Evolutionary conservation across 2,797 vertebrate species (phyloP).

Genomic region (Darevskia mixta): DNA sequence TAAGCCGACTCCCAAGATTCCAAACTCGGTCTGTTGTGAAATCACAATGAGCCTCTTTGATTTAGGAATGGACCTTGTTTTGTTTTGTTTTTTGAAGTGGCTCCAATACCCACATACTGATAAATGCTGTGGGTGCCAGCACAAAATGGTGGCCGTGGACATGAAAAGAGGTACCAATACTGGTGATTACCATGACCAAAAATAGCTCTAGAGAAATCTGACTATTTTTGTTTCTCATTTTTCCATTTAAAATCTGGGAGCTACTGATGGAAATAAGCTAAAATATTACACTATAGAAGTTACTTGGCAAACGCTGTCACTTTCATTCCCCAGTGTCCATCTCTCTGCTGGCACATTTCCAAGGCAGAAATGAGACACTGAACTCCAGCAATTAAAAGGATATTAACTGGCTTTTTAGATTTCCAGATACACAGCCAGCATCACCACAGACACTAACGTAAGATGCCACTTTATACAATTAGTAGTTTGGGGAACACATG

Average conservation of each 20-base stretch:
- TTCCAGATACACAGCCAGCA: conserved; percentile 35
- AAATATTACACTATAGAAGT: conserved; percentile 17
- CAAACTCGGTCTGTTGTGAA: background rate
- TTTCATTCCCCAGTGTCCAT: background rate
- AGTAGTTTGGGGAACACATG: conserved; percentile 25
- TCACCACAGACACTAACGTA: conserved; percentile 18
- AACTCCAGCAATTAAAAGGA: conserved; percentile 28
- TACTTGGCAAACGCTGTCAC: background rate
- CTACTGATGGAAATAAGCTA: conserved; percentile 14
- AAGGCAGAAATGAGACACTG: background rate
- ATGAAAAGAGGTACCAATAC: too few species aligned
- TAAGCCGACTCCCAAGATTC: background rate
- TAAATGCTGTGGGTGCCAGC: too few species aligned
- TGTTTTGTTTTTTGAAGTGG: too few species aligned
- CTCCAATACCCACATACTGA: too few species aligned
- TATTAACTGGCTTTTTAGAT: conserved; percentile 47
- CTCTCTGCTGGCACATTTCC: background rate
- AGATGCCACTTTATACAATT: background rate
- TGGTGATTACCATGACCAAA: too few species aligned
- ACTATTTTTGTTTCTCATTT: too few species aligned
- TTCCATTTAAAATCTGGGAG: conserved; percentile 5
- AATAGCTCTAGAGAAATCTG: too few species aligned
- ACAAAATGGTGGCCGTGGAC: too few species aligned
- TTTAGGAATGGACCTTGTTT: background rate
- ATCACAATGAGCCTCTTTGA: background rate